phyloP scores from a whole-genome alignment of 2,888 invertebrate genomes.

The Flexamia atlantica region DNA sequence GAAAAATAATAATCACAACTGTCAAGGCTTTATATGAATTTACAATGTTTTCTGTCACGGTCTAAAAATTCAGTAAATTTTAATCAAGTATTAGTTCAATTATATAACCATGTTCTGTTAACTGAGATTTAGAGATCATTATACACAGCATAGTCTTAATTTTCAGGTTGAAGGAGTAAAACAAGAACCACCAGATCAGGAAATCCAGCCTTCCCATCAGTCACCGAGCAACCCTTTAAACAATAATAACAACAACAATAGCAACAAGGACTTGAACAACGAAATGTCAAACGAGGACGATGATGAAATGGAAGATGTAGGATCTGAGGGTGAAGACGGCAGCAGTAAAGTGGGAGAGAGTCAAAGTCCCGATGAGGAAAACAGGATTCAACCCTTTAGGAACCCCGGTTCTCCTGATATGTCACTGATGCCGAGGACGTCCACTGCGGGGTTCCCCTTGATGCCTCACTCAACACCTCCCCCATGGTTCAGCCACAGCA shows the following conservation, averaged over 20 bases:
- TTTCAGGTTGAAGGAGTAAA: slow-evolving; percentile 75
- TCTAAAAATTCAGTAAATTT: too few relatives aligned
- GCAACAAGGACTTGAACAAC: slow-evolving; percentile 77
- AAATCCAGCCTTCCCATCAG: slow-evolving; percentile 69
- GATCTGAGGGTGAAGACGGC: slow-evolving; percentile 72
- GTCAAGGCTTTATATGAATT: too few relatives aligned
- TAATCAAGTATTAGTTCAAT: too few relatives aligned
- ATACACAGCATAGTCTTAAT: neutral
- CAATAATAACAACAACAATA: slow-evolving; percentile 71
- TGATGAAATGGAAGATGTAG: slow-evolving; percentile 75
- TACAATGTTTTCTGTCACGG: too few relatives aligned
- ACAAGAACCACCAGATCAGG: slow-evolving; percentile 78
- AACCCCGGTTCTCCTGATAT: slow-evolving; percentile 62
- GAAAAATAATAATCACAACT: too few relatives aligned
- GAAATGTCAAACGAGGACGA: slow-evolving; percentile 77
- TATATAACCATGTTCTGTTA: too few relatives aligned
- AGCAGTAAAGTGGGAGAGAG: slow-evolving; percentile 65
- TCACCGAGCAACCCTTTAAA: slow-evolving; percentile 66
- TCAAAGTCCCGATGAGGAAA: slow-evolving; percentile 56
- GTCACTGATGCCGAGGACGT: slow-evolving; percentile 60
- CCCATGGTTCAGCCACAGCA: slow-evolving; percentile 85
- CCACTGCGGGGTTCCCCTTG: slow-evolving; percentile 81
- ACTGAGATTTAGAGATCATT: too few relatives aligned
- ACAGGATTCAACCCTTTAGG: slow-evolving; percentile 54
- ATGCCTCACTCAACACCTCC: slow-evolving; percentile 87